Evolutionary conservation across 2,888 invertebrate genomes (phyloP).

Genomic region (Drosophila emarginata): DNA sequence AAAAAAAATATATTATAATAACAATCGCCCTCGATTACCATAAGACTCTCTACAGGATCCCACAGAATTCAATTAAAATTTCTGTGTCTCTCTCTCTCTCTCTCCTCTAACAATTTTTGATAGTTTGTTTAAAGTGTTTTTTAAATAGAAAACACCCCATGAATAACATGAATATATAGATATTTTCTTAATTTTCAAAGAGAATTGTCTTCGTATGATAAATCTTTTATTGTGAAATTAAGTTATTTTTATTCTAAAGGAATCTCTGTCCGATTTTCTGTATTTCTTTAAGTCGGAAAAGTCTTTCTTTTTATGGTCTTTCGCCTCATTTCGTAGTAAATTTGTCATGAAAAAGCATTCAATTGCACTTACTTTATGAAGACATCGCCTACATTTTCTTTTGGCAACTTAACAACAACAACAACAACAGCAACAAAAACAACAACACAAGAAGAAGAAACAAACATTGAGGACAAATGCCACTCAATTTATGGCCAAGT

Average conservation of each 20-base stretch:
- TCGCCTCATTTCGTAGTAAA: no score
- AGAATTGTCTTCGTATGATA: no score
- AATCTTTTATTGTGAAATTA: no score
- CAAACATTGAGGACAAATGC: constrained; percentile 3
- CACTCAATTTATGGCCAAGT: constrained; percentile 18
- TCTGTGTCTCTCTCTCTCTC: no score
- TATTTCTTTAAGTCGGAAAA: not conserved
- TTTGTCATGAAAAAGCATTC: not conserved
- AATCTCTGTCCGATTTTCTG: not conserved
- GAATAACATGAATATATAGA: no score
- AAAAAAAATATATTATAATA: not conserved
- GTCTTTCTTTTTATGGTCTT: not conserved
- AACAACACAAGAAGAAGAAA: constrained; percentile 5
- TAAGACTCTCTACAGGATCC: not conserved
- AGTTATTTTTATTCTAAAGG: no score
- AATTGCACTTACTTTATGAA: constrained; percentile 35
- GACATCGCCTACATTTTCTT: constrained; percentile 38
- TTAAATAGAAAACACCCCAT: no score
- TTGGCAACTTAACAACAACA: constrained; percentile 42
- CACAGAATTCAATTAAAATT: no score
- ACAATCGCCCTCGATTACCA: not conserved
- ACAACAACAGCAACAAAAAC: constrained; percentile 14
- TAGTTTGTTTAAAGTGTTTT: no score
- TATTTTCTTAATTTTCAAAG: no score
- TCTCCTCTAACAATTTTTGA: no score